These are phyloP conservation scores for Anguilla marmorata DNA, from an alignment of 2,797 vertebrate species.

Conservation along the genomic window DNA sequence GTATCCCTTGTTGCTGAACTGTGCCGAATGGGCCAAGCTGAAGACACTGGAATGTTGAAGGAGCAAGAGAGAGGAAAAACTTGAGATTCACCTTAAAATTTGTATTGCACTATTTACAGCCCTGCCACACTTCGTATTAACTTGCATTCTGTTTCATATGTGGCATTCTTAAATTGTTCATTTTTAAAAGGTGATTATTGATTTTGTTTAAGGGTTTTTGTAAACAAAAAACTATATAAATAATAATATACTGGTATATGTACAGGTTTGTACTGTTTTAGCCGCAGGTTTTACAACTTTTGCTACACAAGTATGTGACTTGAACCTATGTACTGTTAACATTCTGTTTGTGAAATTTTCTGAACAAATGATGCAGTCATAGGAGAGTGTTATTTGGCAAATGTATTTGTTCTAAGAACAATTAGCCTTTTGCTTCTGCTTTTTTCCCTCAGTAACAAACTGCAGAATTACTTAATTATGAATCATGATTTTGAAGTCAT, in stretches of 20 bases:
- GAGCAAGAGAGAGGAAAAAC: not conserved
- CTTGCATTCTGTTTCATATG: not conserved
- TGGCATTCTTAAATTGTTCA: not conserved
- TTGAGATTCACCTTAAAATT: constrained; percentile 35
- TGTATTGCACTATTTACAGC: constrained; percentile 11
- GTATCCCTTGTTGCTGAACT: not conserved
- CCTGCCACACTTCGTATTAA: not conserved
- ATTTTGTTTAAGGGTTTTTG: constrained; percentile 45
- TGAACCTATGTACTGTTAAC: constrained; percentile 50
- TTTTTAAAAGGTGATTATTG: not conserved
- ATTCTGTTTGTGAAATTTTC: constrained; percentile 47
- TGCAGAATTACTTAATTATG: not conserved
- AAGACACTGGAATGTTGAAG: constrained; percentile 42
- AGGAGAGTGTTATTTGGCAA: constrained; percentile 58
- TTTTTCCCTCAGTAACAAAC: not conserved
- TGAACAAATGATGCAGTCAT: constrained; percentile 59
- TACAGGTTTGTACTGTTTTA: constrained; percentile 39
- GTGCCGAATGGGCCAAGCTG: constrained; percentile 20
- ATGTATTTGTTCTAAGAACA: constrained; percentile 59
- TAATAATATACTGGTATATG: constrained; percentile 43
- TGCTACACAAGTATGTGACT: constrained; percentile 19
- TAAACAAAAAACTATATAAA: constrained; percentile 40
- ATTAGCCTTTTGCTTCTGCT: constrained; percentile 32
- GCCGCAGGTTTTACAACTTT: constrained; percentile 40
- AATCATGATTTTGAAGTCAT: not conserved